Evolutionary conservation across 2,113 vertebrate genomes (phyloP).

Genomic region (Calidris pugnax): DNA sequence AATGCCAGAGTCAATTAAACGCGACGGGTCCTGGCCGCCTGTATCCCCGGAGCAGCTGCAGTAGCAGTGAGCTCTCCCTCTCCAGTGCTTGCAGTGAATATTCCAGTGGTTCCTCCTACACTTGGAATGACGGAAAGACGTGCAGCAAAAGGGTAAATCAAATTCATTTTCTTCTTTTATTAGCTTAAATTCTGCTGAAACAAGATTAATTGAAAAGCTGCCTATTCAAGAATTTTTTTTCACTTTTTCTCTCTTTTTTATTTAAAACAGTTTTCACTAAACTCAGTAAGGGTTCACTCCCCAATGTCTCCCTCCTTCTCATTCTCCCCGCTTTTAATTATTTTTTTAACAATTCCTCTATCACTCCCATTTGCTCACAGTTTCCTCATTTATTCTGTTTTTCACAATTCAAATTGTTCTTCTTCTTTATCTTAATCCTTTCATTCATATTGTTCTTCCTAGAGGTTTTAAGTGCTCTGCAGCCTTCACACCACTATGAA

Average conservation of each 20-base stretch:
- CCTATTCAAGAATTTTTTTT: background rate
- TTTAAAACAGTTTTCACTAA: background rate
- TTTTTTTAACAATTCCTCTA: background rate
- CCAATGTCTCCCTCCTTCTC: background rate
- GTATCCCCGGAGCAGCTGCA: constrained; percentile 88
- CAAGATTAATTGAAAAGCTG: background rate
- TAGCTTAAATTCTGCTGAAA: background rate
- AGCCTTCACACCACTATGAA: background rate
- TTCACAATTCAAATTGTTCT: constrained; percentile 10
- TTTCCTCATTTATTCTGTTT: constrained; percentile 9
- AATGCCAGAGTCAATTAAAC: constrained; percentile 82
- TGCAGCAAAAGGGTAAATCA: constrained; percentile 82
- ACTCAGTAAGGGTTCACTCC: background rate
- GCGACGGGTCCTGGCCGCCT: constrained; percentile 67
- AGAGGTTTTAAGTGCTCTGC: background rate
- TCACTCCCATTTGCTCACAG: background rate
- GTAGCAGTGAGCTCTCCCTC: constrained; percentile 90
- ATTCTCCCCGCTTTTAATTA: background rate
- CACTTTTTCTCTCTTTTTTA: background rate
- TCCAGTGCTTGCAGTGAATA: constrained; percentile 93
- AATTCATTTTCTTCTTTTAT: background rate
- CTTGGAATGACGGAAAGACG: constrained; percentile 87
- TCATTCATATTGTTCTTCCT: background rate
- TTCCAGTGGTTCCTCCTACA: constrained; percentile 90
- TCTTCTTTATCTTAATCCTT: constrained; percentile 43